phyloP scores from a whole-genome alignment of 2,888 invertebrate genomes.

The Drosophila macrothrix region DNA sequence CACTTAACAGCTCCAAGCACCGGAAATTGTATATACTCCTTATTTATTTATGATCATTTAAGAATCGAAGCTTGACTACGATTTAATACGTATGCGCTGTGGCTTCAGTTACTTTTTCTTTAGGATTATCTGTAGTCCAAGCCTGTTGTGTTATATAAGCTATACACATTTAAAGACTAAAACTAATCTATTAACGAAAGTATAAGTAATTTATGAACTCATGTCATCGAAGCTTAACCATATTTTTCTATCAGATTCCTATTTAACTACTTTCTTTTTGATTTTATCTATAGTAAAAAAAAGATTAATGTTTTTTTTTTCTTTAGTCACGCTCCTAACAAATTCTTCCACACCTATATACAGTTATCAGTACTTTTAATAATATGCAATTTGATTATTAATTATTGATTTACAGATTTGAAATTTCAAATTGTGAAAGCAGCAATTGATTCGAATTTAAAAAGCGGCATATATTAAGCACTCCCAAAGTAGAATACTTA shows the following conservation, averaged over 20 bases:
- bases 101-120: neutral
- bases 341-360: too few species aligned
- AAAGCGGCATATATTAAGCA: neutral
- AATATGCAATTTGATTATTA: neutral
- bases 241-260: neutral
- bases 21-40: neutral
- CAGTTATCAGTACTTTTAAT: neutral
- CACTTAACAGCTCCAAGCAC: conserved; percentile 28
- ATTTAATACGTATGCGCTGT: neutral
- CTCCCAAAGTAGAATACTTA: neutral
- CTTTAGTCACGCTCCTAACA: too few species aligned
- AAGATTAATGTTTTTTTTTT: too few species aligned
- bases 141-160: neutral
- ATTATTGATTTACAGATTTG: neutral
- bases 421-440: neutral
- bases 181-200: too few species aligned
- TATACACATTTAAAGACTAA: neutral
- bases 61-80: neutral
- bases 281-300: too few species aligned
- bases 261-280: neutral
- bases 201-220: too few species aligned
- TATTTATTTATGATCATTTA: neutral
- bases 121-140: neutral
- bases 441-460: conserved; percentile 2
- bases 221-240: too few species aligned